Conservation (phyloP, 2,113 vertebrate genomes). For the Takifugu bimaculatus region DNA sequence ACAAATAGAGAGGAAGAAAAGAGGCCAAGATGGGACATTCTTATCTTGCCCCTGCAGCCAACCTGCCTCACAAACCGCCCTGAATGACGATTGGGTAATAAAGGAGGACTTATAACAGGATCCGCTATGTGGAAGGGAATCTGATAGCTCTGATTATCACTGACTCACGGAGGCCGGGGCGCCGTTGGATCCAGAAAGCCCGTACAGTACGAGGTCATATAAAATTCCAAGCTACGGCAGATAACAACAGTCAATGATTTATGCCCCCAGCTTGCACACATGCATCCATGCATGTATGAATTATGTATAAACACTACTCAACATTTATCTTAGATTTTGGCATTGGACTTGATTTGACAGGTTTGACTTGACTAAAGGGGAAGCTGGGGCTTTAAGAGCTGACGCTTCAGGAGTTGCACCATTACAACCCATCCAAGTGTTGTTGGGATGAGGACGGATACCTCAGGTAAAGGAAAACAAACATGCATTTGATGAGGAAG, state of each 20-base stretch:
- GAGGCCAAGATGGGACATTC: not conserved
- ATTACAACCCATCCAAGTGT: no score
- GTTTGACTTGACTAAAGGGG: no score
- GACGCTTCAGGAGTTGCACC: no score
- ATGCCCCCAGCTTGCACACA: conserved; percentile 13
- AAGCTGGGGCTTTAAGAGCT: no score
- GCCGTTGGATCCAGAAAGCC: conserved; percentile 4
- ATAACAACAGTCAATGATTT: conserved; percentile 24
- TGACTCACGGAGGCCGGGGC: conserved; percentile 5
- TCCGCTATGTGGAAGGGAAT: conserved; percentile 20
- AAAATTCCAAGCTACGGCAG: conserved; percentile 18
- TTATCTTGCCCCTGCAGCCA: conserved; percentile 24
- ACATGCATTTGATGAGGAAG: conserved; percentile 37
- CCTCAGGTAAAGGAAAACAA: conserved; percentile 19
- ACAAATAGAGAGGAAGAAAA: not conserved
- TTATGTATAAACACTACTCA: not conserved
- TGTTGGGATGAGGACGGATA: conserved; percentile 2
- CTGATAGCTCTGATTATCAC: conserved; percentile 17
- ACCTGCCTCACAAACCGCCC: conserved; percentile 11
- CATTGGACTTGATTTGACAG: no score
- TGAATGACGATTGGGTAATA: conserved; percentile 20
- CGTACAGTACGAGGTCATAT: conserved; percentile 17
- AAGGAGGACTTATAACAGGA: conserved; percentile 25
- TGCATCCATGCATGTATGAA: not conserved
- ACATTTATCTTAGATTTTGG: not conserved